phyloP scores from a whole-genome alignment of 2,888 invertebrate genomes.

The Pandemis cinnamomeana region DNA sequence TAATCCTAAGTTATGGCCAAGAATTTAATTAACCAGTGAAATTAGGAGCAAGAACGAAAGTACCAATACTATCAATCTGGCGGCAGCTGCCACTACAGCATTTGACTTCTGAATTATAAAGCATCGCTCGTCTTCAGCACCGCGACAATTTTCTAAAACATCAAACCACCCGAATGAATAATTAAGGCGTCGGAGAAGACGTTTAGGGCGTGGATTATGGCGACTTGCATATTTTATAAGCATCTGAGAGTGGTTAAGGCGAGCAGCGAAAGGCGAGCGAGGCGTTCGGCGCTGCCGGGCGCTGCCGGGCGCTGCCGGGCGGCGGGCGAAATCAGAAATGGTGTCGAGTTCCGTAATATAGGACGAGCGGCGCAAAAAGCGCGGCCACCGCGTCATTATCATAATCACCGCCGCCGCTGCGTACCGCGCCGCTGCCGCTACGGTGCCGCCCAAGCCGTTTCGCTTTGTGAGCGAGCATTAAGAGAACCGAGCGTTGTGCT shows the following conservation, averaged over 20 bases:
- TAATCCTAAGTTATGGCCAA: slow-evolving; percentile 5
- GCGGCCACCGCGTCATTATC: slow-evolving; percentile 82
- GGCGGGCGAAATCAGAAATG: slow-evolving; percentile 55
- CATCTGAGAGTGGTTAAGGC: slow-evolving; percentile 71
- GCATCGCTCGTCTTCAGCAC: slow-evolving; percentile 72
- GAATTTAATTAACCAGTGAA: background rate
- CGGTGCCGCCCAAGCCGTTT: slow-evolving; percentile 78
- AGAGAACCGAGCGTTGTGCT: slow-evolving; percentile 78
- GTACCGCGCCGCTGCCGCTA: slow-evolving; percentile 58
- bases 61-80: slow-evolving; percentile 49
- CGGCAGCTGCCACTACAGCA: slow-evolving; percentile 68
- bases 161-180: slow-evolving; percentile 82
- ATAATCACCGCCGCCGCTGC: slow-evolving; percentile 79
- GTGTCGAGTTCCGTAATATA: slow-evolving; percentile 78
- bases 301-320: slow-evolving; percentile 49
- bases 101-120: slow-evolving; percentile 74
- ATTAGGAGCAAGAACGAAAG: slow-evolving; percentile 8
- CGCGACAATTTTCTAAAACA: slow-evolving; percentile 83
- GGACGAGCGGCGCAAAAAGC: slow-evolving; percentile 78
- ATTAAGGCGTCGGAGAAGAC: slow-evolving; percentile 80
- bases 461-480: slow-evolving; percentile 82
- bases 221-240: slow-evolving; percentile 83
- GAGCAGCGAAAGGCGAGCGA: slow-evolving; percentile 61
- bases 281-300: slow-evolving; percentile 52
- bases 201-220: slow-evolving; percentile 83